Percentiles rank a stretch among this genome's conserved stretches.
Conservation (phyloP, 2,888 invertebrate genomes). For the Andricus curvator region DNA sequence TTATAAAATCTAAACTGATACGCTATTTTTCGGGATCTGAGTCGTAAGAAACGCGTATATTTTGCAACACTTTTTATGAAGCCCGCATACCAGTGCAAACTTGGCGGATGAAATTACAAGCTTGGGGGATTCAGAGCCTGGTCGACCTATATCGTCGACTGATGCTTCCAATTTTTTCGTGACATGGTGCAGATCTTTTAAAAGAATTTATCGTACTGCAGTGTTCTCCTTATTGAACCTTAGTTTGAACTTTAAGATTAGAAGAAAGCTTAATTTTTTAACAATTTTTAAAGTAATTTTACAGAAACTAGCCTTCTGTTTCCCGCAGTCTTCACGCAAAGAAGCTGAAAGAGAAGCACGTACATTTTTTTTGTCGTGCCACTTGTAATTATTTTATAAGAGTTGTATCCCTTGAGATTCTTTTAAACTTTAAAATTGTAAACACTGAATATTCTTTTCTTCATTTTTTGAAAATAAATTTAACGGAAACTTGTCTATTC, state of each 20-base stretch:
- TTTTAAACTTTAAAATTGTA: too few species aligned
- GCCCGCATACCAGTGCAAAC: not conserved
- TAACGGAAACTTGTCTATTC: too few species aligned
- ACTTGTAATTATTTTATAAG: too few species aligned
- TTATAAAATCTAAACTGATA: not conserved
- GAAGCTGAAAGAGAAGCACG: too few species aligned
- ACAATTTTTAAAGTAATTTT: too few species aligned
- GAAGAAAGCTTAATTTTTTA: too few species aligned
- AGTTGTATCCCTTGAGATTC: too few species aligned
- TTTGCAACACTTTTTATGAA: conserved; percentile 15
- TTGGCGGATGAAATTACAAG: conserved; percentile 9
- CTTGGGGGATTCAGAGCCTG: not conserved
- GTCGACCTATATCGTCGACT: conserved; percentile 14
- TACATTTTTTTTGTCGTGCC: too few species aligned
- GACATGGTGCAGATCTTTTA: not conserved
- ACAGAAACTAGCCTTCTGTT: too few species aligned
- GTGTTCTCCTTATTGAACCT: not conserved
- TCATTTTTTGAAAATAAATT: too few species aligned
- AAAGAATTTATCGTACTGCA: conserved; percentile 16
- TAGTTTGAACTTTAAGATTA: not conserved
- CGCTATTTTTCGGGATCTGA: conserved; percentile 4
- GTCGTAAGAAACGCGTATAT: not conserved
- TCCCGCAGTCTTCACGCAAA: too few species aligned
- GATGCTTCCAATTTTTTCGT: conserved; percentile 18
- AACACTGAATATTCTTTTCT: too few species aligned